These are phyloP conservation scores for Esox niger DNA, from an alignment of 2,113 vertebrate species.

Conservation along the genomic window DNA sequence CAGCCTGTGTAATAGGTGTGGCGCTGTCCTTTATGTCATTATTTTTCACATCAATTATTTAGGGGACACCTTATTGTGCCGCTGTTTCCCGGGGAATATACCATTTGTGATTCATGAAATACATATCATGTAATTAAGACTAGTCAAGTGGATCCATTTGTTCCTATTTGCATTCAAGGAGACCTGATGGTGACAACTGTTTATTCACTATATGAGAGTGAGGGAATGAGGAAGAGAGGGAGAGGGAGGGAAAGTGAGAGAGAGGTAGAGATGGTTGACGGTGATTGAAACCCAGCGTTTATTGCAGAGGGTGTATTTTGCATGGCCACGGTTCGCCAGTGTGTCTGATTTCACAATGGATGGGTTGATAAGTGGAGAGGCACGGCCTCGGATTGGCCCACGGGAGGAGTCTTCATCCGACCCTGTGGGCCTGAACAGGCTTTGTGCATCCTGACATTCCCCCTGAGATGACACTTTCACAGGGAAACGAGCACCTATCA, in stretches of 20 bases:
- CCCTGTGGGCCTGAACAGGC: slow-evolving; percentile 53
- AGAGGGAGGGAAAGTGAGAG: neutral
- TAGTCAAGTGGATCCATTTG: slow-evolving; percentile 75
- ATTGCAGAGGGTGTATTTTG: slow-evolving; percentile 71
- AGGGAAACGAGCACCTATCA: slow-evolving; percentile 37
- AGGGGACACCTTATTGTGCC: slow-evolving; percentile 68
- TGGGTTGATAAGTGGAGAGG: slow-evolving; percentile 72
- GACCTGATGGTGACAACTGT: slow-evolving; percentile 63
- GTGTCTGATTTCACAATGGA: slow-evolving; percentile 77
- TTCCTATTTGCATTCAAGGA: slow-evolving; percentile 69
- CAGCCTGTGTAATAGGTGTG: slow-evolving; percentile 49
- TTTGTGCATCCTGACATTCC: slow-evolving; percentile 56
- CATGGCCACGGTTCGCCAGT: slow-evolving; percentile 71
- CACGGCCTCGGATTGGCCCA: slow-evolving; percentile 55
- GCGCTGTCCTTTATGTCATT: slow-evolving; percentile 61
- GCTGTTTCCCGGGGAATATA: slow-evolving; percentile 66
- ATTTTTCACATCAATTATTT: slow-evolving; percentile 73
- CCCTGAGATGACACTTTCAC: slow-evolving; percentile 36
- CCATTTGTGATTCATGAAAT: slow-evolving; percentile 80
- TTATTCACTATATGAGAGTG: slow-evolving; percentile 61
- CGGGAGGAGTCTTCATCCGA: slow-evolving; percentile 60
- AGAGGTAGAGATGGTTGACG: slow-evolving; percentile 56
- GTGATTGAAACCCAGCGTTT: slow-evolving; percentile 70
- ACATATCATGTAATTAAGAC: slow-evolving; percentile 80
- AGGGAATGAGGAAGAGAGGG: neutral